Base-by-base conservation (phyloP, 2,797 vertebrate species). In the Cygnus olor region DNA sequence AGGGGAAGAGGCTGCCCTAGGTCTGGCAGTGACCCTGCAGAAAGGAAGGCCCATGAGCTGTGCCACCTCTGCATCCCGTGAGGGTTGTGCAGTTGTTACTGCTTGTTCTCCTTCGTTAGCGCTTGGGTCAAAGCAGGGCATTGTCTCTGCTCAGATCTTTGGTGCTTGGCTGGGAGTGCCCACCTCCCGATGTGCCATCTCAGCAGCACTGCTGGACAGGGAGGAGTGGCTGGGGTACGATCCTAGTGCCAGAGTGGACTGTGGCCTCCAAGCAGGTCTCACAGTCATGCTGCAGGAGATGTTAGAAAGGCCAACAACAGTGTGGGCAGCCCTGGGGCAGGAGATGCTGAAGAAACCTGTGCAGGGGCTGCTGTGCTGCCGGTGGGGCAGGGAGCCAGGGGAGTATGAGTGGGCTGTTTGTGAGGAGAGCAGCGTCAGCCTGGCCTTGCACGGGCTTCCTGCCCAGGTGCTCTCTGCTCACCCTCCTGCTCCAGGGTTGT, bases 401-500 rank as follows among this genome's bases (percentile, higher is more conserved):
- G 69, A 72, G 51, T 28, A 24, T 3, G 11, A n/a, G 51, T 21
- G 28, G 49, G 27, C 38, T 54, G 69, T 32, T 24, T 12, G 28
- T 14, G 19, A 40, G 47, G 68, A 36, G 36, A 42, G 51, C 30
- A 38, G 69, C 28, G 10, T 42, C 21, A 32, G 38, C 38, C 38
- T 16, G 8, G 28, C 51, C 38, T 56, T 22, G 38, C 14, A 8
- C 51, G 10, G 38, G 49, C 76, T 93, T 92, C 89, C 94, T 92
- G 93, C 88, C 79, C 71, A 20, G 72, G 81, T 4, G 27, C 81
- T 92, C 6, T 2, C 40, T 8, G 87, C 80, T 91, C 93, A 16
- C 14, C 51, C 40, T n/a, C 19, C 81, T 94, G 85, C 97, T 98
- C 93, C 44, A 80, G 90, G 80, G 97, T 98, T 98, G 98, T 98